These are phyloP conservation scores for Hormaphis cornu DNA, from an alignment of 1,140 invertebrate species.

Conservation along the genomic window DNA sequence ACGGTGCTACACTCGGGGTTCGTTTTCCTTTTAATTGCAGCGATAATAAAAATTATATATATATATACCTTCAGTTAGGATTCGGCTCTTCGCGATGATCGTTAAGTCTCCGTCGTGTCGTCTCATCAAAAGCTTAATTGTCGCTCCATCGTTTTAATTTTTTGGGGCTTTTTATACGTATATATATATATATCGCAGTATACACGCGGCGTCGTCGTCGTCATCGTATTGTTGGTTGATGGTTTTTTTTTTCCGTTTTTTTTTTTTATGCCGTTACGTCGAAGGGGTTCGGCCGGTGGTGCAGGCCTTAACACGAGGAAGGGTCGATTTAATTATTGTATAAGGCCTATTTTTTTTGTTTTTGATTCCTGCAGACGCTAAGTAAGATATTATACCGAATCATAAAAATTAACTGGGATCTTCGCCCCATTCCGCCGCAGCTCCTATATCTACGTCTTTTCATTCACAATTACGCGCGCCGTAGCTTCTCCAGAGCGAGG, in stretches of 20 bases:
- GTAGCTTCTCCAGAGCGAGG: no score
- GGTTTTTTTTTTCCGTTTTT: no score
- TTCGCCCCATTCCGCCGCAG: background rate
- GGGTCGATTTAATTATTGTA: conserved; percentile 20
- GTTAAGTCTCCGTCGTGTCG: conserved; percentile 22
- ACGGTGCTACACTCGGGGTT: no score
- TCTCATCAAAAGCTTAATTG: conserved; percentile 30
- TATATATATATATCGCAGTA: no score
- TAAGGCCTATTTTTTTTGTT: background rate
- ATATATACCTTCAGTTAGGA: no score
- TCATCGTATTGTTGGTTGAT: no score
- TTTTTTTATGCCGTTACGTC: background rate
- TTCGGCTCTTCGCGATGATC: no score
- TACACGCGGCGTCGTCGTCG: no score
- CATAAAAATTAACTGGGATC: conserved; percentile 25
- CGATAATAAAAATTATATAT: background rate
- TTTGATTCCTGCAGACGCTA: conserved; percentile 16
- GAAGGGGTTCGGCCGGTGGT: background rate
- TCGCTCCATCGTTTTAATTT: conserved; percentile 21
- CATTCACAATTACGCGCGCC: no score
- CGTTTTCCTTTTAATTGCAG: conserved; percentile 21
- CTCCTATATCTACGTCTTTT: no score
- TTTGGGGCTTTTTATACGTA: conserved; percentile 17
- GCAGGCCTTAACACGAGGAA: background rate
- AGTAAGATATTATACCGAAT: conserved; percentile 8